Conservation (phyloP, 2,888 invertebrate genomes). For the Pollenia labialis region DNA sequence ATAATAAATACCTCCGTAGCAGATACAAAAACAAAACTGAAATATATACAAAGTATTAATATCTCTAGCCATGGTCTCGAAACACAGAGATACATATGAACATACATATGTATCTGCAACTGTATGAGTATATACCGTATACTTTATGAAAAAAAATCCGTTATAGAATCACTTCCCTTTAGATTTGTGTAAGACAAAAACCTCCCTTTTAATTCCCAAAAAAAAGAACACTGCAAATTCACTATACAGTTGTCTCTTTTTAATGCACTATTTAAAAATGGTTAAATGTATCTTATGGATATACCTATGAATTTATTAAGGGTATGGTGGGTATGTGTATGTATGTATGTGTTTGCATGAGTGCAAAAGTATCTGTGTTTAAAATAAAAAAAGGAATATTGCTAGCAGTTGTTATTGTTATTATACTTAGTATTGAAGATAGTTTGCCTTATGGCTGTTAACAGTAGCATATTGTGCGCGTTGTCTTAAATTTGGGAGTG, state of each 20-base stretch:
- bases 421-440: constrained; percentile 1
- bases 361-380: constrained; percentile 3
- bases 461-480: constrained; percentile 75
- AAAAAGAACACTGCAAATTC: neutral
- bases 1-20: constrained; percentile 34
- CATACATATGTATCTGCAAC: neutral
- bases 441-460: constrained; percentile 49
- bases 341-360: constrained; percentile 2
- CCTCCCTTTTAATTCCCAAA: constrained; percentile 47
- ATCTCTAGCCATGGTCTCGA: constrained; percentile 32
- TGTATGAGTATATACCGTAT: neutral
- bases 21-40: constrained; percentile 40
- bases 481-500: constrained; percentile 66
- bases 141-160: constrained; percentile 40
- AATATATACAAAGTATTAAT: constrained; percentile 70
- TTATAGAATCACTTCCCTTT: constrained; percentile 67
- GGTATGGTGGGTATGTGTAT: constrained; percentile 44
- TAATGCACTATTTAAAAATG: neutral
- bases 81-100: neutral
- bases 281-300: constrained; percentile 2
- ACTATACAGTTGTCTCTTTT: constrained; percentile 66
- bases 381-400: constrained; percentile 39
- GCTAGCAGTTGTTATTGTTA: constrained; percentile 45
- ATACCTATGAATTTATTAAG: constrained; percentile 27
- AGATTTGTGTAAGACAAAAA: constrained; percentile 52